Percentiles rank a stretch among this genome's conserved stretches.
phyloP scores from a whole-genome alignment of 2,113 vertebrate species.

The Ailurus styani region DNA sequence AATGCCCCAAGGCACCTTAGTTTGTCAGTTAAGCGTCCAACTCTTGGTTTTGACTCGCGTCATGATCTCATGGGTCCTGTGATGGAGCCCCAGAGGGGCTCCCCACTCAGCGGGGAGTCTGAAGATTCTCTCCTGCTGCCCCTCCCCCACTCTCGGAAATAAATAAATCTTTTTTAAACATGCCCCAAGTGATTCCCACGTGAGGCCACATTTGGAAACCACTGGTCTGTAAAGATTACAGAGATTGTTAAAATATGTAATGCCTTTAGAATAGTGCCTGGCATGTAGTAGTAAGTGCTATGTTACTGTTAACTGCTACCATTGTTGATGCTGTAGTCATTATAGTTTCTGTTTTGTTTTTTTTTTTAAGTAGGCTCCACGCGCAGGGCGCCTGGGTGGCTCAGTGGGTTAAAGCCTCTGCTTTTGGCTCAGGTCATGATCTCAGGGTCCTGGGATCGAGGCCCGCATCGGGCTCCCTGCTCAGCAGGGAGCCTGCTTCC shows the following conservation, averaged over 20 bases:
- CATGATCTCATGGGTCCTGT: neutral
- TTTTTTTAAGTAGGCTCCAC: neutral
- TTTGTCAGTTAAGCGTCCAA: neutral
- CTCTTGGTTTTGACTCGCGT: neutral
- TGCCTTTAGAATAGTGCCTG: slow-evolving; percentile 24
- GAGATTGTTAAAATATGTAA: slow-evolving; percentile 31
- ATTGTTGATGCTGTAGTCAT: neutral
- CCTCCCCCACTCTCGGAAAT: neutral
- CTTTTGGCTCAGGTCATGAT: no score
- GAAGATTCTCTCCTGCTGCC: neutral
- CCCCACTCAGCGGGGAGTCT: neutral
- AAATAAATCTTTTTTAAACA: neutral
- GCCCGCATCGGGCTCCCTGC: no score
- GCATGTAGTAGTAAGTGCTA: neutral
- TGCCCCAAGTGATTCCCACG: neutral
- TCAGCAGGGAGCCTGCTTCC: no score
- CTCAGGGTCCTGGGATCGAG: no score
- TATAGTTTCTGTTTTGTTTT: neutral
- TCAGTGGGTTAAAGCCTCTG: no score
- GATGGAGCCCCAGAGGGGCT: neutral
- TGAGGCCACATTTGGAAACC: slow-evolving; percentile 19
- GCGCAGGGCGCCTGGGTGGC: no score
- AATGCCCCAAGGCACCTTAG: neutral
- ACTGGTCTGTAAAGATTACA: slow-evolving; percentile 28
- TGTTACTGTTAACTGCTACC: slow-evolving; percentile 22